Base-by-base conservation (phyloP, 2,113 vertebrate species). In the Prionailurus viverrinus region DNA sequence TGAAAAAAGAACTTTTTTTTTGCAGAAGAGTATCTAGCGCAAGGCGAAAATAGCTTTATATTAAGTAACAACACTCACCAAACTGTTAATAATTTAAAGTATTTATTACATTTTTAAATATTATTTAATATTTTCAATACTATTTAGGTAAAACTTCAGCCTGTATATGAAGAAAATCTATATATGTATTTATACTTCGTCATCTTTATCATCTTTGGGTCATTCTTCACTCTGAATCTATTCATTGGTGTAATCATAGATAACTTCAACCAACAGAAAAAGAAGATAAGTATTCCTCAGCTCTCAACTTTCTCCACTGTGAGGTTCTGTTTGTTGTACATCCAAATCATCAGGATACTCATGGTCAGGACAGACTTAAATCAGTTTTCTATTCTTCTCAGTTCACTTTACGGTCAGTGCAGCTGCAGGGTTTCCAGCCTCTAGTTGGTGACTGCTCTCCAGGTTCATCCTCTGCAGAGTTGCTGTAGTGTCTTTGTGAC, bases 261-360 rank as follows among this genome's bases (percentile, higher is more conserved):
- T 98, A 99, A 99, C 98, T 99, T 99, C 98, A 99, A 99, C 97
- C 99, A 99, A 98, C 99, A 99, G 98, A 99, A 99, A 99, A 99
- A 99, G 99, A 99, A 99, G 99, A 99, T 99, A 99, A 99, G 99
- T 99, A 99, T 99, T 98, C 65, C 14, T 97, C 96, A 97, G 73
- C 21, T 84, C 96, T 97, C 7, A 33, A 13, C 2, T 82, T 86
- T 85, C 68, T 48, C 58, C 51, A 45, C 68, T 61, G 45, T 78
- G 14, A 71, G 23, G 58, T 25, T 83, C 7, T 41, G 0, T n/a
- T 13, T 61, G 15, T 83, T 66, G 33, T 31, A 14, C 15, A 68
- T 76, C 45, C 27, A 73, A 51, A 41, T 63, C 92, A 74, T 45
- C 27, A 36, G 48, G n/a, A 78, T 53, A 33, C 39, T 31, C 4